Conservation (phyloP, 2,888 invertebrate species). For the Kryphioiulus occultus region DNA sequence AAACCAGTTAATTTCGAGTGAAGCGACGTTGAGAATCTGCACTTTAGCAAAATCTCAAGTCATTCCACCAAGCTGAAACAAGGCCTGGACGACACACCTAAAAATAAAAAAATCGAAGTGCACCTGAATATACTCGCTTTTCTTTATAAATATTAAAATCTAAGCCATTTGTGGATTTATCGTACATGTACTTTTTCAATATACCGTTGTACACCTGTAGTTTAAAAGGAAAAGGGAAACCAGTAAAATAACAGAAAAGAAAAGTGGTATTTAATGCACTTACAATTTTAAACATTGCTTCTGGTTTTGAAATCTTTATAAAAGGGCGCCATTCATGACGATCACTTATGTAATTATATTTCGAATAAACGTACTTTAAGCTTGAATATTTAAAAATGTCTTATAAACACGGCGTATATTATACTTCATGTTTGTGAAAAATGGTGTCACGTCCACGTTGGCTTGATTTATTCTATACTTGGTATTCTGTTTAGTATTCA, state of each 20-base stretch:
- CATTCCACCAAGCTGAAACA: not conserved
- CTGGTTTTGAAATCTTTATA: not conserved
- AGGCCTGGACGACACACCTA: not conserved
- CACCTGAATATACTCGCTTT: not conserved
- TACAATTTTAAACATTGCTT: not conserved
- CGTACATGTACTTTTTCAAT: not conserved
- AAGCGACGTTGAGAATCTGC: not conserved
- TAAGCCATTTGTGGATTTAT: not conserved
- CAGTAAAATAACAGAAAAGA: not conserved
- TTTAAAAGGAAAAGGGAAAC: not conserved
- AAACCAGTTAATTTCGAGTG: not conserved
- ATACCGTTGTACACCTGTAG: too few species aligned
- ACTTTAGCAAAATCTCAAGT: not conserved
- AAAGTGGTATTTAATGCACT: not conserved
- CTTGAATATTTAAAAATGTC: too few species aligned
- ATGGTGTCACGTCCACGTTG: too few species aligned
- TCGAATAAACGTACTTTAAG: too few species aligned
- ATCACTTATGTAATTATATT: too few species aligned
- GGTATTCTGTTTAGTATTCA: too few species aligned
- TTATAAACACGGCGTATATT: too few species aligned
- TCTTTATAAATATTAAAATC: conserved; percentile 7
- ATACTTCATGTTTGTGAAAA: too few species aligned
- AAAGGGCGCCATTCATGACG: too few species aligned
- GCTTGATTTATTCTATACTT: too few species aligned
- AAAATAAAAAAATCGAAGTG: not conserved